Evolutionary conservation across 2,797 vertebrate species (phyloP).

Genomic region (Bryconaethiops microstoma): DNA sequence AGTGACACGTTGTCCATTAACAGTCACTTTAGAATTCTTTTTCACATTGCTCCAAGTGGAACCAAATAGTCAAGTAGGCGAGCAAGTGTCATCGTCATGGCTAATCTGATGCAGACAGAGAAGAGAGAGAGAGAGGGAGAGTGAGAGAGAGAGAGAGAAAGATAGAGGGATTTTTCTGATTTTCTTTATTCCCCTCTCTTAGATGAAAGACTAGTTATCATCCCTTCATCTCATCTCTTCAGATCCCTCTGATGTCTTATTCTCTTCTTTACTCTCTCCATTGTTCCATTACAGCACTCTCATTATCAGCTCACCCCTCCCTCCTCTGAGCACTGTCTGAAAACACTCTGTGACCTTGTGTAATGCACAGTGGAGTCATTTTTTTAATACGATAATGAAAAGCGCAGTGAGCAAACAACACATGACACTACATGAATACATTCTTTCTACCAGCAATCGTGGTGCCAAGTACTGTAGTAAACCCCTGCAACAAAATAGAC

Average conservation of each 20-base stretch:
- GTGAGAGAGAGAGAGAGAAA: not conserved
- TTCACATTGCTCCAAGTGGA: conserved; percentile 19
- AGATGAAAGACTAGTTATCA: conserved; percentile 41
- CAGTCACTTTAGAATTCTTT: conserved; percentile 21
- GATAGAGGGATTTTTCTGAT: conserved; percentile 8
- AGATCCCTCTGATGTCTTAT: conserved; percentile 27
- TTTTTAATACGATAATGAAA: conserved; percentile 46
- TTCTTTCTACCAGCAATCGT: conserved; percentile 79
- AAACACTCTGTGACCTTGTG: conserved; percentile 46
- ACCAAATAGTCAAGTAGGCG: not conserved
- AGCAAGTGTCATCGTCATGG: conserved; percentile 6
- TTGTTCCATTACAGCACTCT: conserved; percentile 30
- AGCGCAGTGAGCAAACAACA: conserved; percentile 59
- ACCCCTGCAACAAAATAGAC: conserved; percentile 56
- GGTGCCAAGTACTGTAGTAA: conserved; percentile 77
- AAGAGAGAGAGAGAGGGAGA: conserved; percentile 7
- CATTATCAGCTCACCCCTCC: conserved; percentile 22
- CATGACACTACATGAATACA: conserved; percentile 63
- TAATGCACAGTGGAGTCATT: conserved; percentile 40
- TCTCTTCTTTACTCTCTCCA: conserved; percentile 22
- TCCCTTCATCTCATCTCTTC: conserved; percentile 30
- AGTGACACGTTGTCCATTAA: conserved; percentile 20
- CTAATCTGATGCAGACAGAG: conserved; percentile 17
- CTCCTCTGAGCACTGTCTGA: conserved; percentile 34
- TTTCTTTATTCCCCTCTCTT: conserved; percentile 30